A percentile compares a stretch with the other conserved stretches of the same genome.
Conservation (phyloP, 2,888 invertebrate genomes). For the Oxycera nigricornis region DNA sequence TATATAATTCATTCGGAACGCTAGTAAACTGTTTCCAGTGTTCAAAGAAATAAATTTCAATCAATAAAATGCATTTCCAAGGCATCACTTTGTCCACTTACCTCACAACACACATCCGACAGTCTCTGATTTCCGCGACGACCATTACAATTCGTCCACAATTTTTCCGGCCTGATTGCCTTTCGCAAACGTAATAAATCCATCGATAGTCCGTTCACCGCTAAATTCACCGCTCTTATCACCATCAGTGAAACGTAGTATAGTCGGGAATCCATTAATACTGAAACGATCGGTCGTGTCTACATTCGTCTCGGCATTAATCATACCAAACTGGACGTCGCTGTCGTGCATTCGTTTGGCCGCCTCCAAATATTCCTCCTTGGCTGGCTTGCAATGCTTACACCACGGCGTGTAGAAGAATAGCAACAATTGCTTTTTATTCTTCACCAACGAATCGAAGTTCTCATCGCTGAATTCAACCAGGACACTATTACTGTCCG, state of each 20-base stretch:
- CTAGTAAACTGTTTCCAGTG: too few species aligned
- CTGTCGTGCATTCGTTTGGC: conserved; percentile 56
- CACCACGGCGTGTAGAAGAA: conserved; percentile 92
- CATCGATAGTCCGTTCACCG: conserved; percentile 66
- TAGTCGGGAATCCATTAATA: conserved; percentile 72
- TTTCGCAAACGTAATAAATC: conserved; percentile 65
- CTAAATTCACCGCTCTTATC: conserved; percentile 65
- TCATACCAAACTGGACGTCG: conserved; percentile 64
- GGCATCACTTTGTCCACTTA: too few species aligned
- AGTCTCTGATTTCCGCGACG: background rate
- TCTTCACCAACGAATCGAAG: conserved; percentile 74
- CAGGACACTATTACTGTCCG: background rate
- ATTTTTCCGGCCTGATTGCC: too few species aligned
- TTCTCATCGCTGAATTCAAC: conserved; percentile 67
- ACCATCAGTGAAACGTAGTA: conserved; percentile 69
- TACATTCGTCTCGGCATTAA: conserved; percentile 72
- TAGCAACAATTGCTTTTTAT: conserved; percentile 79
- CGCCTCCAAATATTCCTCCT: conserved; percentile 70
- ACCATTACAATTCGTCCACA: conserved; percentile 7
- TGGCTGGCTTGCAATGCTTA: conserved; percentile 73
- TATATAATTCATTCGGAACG: too few species aligned
- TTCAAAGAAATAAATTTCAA: too few species aligned
- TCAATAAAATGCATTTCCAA: too few species aligned
- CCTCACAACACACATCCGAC: background rate
- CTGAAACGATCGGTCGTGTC: conserved; percentile 67